phyloP scores from a whole-genome alignment of 2,797 vertebrate genomes.

The Phoxinus dragarum region DNA sequence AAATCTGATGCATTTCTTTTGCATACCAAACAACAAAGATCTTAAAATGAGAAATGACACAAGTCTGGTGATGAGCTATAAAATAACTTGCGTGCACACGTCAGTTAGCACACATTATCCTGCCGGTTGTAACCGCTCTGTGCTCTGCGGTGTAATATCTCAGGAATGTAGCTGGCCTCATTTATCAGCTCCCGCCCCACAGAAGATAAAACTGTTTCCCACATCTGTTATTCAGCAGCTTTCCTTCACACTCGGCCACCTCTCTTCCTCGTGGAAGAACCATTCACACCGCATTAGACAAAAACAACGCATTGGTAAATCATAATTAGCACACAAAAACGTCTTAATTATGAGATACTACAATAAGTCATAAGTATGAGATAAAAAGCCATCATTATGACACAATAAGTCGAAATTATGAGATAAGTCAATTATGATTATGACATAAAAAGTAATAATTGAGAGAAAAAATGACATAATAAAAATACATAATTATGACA shows the following conservation, averaged over 20 bases:
- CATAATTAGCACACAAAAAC: background rate
- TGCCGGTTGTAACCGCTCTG: background rate
- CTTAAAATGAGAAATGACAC: background rate
- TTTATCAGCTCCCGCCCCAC: conserved; percentile 28
- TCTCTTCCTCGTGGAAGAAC: background rate
- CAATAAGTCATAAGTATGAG: background rate
- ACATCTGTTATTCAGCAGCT: background rate
- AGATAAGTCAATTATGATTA: background rate
- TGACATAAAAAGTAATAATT: background rate
- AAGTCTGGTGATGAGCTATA: background rate
- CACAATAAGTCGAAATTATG: background rate
- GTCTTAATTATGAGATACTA: no score
- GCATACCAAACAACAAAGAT: background rate
- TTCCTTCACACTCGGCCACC: background rate
- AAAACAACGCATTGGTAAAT: background rate
- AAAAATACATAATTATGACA: no score
- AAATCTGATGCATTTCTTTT: background rate
- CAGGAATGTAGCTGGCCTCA: conserved; percentile 25
- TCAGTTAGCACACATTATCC: background rate
- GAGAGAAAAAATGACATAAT: no score
- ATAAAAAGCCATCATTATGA: background rate
- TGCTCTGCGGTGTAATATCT: conserved; percentile 19
- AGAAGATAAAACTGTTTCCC: background rate
- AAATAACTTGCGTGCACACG: no score
- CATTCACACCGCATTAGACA: no score